These are phyloP conservation scores for Neolamprologus brichardi DNA, from an alignment of 2,113 vertebrate species.

Conservation along the genomic window DNA sequence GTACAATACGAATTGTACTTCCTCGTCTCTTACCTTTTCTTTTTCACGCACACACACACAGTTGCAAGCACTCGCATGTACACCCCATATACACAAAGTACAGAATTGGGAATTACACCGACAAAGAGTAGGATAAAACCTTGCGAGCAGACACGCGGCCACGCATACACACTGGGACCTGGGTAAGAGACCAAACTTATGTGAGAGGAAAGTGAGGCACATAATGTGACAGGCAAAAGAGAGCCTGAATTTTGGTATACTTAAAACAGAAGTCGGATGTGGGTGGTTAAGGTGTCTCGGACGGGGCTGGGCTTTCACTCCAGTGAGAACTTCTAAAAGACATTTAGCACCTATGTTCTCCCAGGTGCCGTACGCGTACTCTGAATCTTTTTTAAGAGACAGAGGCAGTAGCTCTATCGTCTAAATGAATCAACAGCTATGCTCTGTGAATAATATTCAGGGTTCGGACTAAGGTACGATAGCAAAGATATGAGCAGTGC, in stretches of 20 bases:
- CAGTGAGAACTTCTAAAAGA: constrained; percentile 21
- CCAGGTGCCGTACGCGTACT: constrained; percentile 3
- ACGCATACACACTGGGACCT: constrained; percentile 9
- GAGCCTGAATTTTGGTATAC: constrained; percentile 62
- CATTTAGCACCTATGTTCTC: constrained; percentile 26
- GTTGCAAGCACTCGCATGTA: constrained; percentile 19
- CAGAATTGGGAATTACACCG: constrained; percentile 26
- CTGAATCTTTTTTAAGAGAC: not conserved
- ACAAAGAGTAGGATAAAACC: constrained; percentile 2
- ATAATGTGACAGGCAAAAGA: constrained; percentile 50
- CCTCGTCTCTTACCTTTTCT: not conserved
- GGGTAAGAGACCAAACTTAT: constrained; percentile 34
- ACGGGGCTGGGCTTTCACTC: constrained; percentile 20
- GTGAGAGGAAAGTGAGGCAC: constrained; percentile 64
- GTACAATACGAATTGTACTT: not conserved
- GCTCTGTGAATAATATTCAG: not conserved
- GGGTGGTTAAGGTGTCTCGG: constrained; percentile 28
- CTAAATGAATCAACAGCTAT: not conserved
- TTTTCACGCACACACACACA: not conserved
- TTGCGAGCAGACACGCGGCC: not conserved
- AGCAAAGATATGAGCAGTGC: constrained; percentile 31
- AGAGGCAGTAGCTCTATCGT: not conserved
- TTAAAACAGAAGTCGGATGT: constrained; percentile 48
- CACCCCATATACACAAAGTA: constrained; percentile 37
- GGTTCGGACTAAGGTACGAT: constrained; percentile 23